Conservation (phyloP, 2,888 invertebrate genomes). For the Lysandra coridon region DNA sequence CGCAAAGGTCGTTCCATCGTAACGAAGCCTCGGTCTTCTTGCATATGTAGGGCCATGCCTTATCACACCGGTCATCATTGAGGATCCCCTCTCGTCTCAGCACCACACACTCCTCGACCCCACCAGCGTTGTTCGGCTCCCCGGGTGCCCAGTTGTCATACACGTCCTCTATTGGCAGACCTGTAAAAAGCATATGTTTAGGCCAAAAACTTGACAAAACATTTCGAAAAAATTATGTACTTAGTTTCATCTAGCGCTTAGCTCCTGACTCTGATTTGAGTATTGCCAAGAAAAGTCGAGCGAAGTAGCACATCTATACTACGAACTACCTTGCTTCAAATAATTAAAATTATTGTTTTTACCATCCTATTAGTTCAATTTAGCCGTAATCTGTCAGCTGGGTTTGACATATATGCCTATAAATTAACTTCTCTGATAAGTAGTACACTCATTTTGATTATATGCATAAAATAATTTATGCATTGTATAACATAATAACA, state of each 20-base stretch:
- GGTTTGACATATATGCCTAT: no score
- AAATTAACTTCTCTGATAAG: no score
- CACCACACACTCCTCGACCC: background rate
- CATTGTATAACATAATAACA: background rate
- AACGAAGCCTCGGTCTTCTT: conserved; percentile 55
- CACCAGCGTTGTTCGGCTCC: conserved; percentile 26
- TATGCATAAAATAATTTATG: background rate
- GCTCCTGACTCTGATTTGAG: no score
- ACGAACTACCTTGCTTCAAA: no score
- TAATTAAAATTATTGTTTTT: no score
- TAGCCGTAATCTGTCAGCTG: no score
- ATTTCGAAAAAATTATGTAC: no score
- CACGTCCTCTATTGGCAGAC: conserved; percentile 19
- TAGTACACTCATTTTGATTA: background rate
- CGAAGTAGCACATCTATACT: no score
- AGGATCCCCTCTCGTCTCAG: conserved; percentile 46
- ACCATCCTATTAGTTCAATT: no score
- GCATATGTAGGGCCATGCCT: conserved; percentile 59
- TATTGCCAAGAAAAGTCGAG: no score
- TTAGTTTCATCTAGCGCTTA: no score
- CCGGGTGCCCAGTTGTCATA: conserved; percentile 25
- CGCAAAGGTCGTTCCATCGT: conserved; percentile 60
- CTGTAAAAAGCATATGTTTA: background rate
- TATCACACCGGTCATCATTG: conserved; percentile 54
- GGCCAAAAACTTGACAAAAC: no score